Evolutionary conservation across 2,113 vertebrate species (phyloP), one percentile per base, ranked within the genome.

Genomic region (Podarcis raffonei): DNA sequence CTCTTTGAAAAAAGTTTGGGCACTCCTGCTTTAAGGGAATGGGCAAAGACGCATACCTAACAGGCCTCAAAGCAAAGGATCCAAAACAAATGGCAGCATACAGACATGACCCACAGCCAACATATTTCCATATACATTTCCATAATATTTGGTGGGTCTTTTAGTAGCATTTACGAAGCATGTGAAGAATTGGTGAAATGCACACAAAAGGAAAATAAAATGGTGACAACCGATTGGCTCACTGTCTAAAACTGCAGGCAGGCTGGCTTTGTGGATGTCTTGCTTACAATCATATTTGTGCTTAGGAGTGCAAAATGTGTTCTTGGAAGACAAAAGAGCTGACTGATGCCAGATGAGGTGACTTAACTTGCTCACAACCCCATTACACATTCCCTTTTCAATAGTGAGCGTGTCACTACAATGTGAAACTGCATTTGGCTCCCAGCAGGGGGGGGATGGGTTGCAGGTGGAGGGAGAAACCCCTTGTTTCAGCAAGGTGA

Each of bases 401-500:
- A 0, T 84, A 87, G 85, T 69, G 5, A 71, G 7, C 0, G 0
- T 32, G 9, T 3, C 80, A 8, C 62, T 84, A 78, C 62, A 89
- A 69, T 75, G 69, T 32, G 74, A 69, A 84, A 89, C 48, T 39
- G 23, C 87, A 84, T 77, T 69, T 79, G 71, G 78, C 71, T 65
- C 69, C 81, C 82, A 69, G 87, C 77, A 86, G 74, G 74, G 77
- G 74, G 77, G 62, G 53, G 57, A 57, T 75, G 68, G 11, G 4
- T 22, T 88, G 74, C 75, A 92, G 87, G 69, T 87, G 86, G 62
- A 76, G 90, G 75, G 88, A 7, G 59, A 68, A 68, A 89, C 23
- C 27, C 18, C 9, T 85, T 95, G 35, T 69, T 93, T 88, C 66
- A 85, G 85, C 81, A 90, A 76, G 87, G 84, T 92, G 91, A 90